Base-by-base conservation (phyloP, 1,140 invertebrate species). In the Rhizoglyphus robini region DNA sequence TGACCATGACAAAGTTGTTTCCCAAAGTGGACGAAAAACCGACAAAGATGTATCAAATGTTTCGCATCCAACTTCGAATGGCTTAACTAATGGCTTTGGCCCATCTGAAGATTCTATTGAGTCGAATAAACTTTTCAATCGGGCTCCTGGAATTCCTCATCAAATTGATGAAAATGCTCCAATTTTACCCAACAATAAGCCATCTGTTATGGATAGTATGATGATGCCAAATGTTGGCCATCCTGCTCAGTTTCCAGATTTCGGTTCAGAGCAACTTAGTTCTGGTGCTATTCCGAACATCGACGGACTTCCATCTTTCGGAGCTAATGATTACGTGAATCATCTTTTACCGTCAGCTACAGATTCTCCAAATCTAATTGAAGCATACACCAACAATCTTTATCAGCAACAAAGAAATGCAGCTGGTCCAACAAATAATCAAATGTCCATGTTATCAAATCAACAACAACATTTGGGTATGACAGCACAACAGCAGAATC, bases 61-160 rank as follows among this genome's bases (percentile, higher is more conserved):
- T 84, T 75, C 83, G 84, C 69, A 79, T 80, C 3, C 70, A 71
- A 4, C 18, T 34, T 23, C 46, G 8, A 63, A 63, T 63, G 41
- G 25, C n/a, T 30, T 38, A n/a, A 1, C 46, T 4, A 83, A 82
- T 73, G 83, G 83, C 41, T 82, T 85, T 69, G 65, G 32, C 20
- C 82, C 86, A 72, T 83, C 86, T 74, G 95, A 95, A 76, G 91
- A 90, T 58, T 81, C 90, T 67, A 90, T 93, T 70, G 91, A 95
- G 72, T 88, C 90, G 71, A 88, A 68, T 71, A 72, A 65, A 41
- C 29, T 61, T 47, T 81, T 13, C 76, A 88, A 86, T 73, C 86
- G 88, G 65, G 88, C 86, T 67, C 86, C 86, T 4, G 87, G 88
- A n/a, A 92, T 89, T 70, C 82, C 25, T 46, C 57, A 60, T 65